Evolutionary conservation across 2,797 vertebrate genomes (phyloP).

Genomic region (Hoplostethus mediterraneus): DNA sequence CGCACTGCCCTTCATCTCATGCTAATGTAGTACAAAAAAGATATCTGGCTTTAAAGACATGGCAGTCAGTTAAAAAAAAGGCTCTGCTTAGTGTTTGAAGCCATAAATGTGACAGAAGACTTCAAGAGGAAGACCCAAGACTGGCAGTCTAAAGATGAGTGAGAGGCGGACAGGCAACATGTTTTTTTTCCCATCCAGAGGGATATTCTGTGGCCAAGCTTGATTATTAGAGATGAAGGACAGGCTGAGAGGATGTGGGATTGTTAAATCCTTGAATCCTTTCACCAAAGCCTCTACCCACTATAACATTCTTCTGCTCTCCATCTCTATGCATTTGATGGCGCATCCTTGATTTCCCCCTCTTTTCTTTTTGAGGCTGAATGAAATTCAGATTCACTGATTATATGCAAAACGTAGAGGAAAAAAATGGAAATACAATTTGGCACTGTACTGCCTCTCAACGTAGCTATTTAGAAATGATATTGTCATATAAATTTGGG

Average conservation of each 20-base stretch:
- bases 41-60: slow-evolving; percentile 85
- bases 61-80: slow-evolving; percentile 79
- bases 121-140: slow-evolving; percentile 84
- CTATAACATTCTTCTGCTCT: slow-evolving; percentile 76
- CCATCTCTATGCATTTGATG: slow-evolving; percentile 69
- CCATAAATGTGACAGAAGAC: slow-evolving; percentile 85
- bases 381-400: slow-evolving; percentile 65
- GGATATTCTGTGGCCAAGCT: slow-evolving; percentile 85
- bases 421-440: slow-evolving; percentile 51
- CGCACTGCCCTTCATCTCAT: slow-evolving; percentile 80
- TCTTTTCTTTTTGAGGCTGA: slow-evolving; percentile 56
- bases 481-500: slow-evolving; percentile 30
- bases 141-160: slow-evolving; percentile 85
- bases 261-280: slow-evolving; percentile 85
- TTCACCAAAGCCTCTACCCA: slow-evolving; percentile 75
- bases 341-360: slow-evolving; percentile 67
- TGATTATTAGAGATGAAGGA: slow-evolving; percentile 87
- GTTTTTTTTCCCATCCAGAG: slow-evolving; percentile 81
- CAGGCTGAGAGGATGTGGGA: slow-evolving; percentile 82
- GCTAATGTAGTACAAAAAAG: slow-evolving; percentile 80
- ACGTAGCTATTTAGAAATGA: slow-evolving; percentile 47
- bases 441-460: slow-evolving; percentile 18
- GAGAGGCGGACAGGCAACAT: slow-evolving; percentile 82
- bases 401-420: slow-evolving; percentile 54
- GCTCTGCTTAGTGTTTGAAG: slow-evolving; percentile 84